phyloP scores from a whole-genome alignment of 1,140 invertebrate genomes.

The Drosophila funebris region DNA sequence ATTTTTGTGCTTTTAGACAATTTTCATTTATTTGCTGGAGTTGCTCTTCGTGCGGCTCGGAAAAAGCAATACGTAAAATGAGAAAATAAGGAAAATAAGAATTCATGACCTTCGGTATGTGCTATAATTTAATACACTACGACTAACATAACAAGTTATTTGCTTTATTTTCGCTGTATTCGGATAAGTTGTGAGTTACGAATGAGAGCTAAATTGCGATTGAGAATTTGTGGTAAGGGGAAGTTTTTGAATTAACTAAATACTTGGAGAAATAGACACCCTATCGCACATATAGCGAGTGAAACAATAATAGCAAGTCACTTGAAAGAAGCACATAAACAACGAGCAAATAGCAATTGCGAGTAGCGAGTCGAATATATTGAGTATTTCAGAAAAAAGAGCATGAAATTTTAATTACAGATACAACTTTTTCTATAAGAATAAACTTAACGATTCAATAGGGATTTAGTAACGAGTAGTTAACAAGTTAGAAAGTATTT shows the following conservation, averaged over 20 bases:
- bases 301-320: too few species aligned
- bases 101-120: conserved; percentile 80
- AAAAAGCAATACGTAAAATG: conserved; percentile 78
- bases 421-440: too few species aligned
- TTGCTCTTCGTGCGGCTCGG: conserved; percentile 18
- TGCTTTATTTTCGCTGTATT: conserved; percentile 10
- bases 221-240: neutral
- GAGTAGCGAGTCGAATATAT: neutral
- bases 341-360: neutral
- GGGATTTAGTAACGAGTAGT: too few species aligned
- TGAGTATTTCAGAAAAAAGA: neutral
- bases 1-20: conserved; percentile 82
- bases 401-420: too few species aligned
- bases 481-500: too few species aligned
- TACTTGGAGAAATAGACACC: neutral
- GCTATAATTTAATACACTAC: conserved; percentile 79
- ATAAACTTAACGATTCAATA: too few species aligned
- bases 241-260: neutral
- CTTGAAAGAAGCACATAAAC: neutral
- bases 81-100: conserved; percentile 70
- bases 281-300: too few species aligned
- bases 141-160: conserved; percentile 57
- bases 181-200: conserved; percentile 4
- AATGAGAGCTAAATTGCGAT: neutral
- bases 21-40: conserved; percentile 79